Conservation (phyloP, 2,888 invertebrate genomes). For the Chelonus formosanus region DNA sequence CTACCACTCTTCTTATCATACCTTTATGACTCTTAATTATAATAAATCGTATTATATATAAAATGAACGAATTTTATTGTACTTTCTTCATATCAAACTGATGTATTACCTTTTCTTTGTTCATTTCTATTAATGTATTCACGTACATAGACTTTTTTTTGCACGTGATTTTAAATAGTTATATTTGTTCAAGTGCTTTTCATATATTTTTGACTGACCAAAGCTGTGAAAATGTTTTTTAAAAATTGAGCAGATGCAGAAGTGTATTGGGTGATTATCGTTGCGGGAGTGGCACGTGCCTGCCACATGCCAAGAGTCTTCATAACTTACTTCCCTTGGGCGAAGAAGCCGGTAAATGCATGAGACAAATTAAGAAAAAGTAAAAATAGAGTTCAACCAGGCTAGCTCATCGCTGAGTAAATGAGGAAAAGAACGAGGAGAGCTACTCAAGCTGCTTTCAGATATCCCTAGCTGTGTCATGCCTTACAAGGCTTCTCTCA, state of each 20-base stretch:
- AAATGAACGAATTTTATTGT: background rate
- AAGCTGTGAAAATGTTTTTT: background rate
- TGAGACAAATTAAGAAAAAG: slow-evolving; percentile 52
- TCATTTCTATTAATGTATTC: too few species aligned
- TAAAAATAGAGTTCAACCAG: slow-evolving; percentile 50
- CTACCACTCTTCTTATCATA: slow-evolving; percentile 50
- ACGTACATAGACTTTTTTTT: too few species aligned
- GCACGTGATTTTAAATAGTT: background rate
- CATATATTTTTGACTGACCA: background rate
- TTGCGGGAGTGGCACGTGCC: slow-evolving; percentile 31
- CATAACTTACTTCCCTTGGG: background rate
- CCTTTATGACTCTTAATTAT: slow-evolving; percentile 50
- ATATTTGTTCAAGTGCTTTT: background rate
- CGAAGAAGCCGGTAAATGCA: slow-evolving; percentile 43
- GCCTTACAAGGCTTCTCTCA: slow-evolving; percentile 52
- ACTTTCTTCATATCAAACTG: background rate
- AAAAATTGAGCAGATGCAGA: slow-evolving; percentile 8
- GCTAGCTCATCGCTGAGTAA: slow-evolving; percentile 7
- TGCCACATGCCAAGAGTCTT: slow-evolving; percentile 25
- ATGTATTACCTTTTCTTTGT: too few species aligned
- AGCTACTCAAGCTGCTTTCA: slow-evolving; percentile 25
- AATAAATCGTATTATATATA: slow-evolving; percentile 50
- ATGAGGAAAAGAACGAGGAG: background rate
- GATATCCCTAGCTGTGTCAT: slow-evolving; percentile 45
- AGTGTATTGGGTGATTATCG: slow-evolving; percentile 2